Base-by-base conservation (phyloP, 1,140 invertebrate species). In the Hyles euphorbiae region DNA sequence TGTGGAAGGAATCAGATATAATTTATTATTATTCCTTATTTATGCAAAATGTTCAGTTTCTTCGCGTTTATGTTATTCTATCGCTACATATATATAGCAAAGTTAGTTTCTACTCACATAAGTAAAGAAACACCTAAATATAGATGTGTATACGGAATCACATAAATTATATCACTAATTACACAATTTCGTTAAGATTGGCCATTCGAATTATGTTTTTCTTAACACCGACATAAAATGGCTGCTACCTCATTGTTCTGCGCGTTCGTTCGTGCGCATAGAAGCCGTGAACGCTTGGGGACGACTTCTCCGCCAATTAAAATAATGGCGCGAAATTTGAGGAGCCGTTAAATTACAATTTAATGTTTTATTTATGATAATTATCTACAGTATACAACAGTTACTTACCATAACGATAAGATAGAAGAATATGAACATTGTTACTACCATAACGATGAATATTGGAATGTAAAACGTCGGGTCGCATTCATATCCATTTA, bases 161-260 rank as follows among this genome's bases (percentile, higher is more conserved):
- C 83, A 87, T 88, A 87, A 87, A 88, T 87, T 87, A 88, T 76
- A 85, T 71, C 86, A 88, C 86, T 88, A 88, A 88, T 88, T 87
- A 88, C 86, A 88, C 83, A 89, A 88, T 89, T 88, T 88, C 65
- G 80, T 83, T 86, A 89, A 89, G 80, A 89, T 88, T 89, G 83
- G 85, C 85, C 88, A 89, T 89, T 89, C 85, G 88, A 88, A 89
- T 87, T 89, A 89, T 89, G 88, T 89, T 89, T 89, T 89, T 89
- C 87, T 89, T 87, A 83, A 77, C 88, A 88, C 83, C 85, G 84
- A 89, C 78, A 89, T 89, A 89, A 89, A 88, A 89, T 89, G 88
- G 88, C 88, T 87, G 88, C 86, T 89, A 89, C 85, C 87, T 88
- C 84, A 88, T 87, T 88, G 87, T 87, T 88, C 83, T 89, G 87